A percentile compares a stretch with the other conserved stretches of the same genome.
These are phyloP conservation scores for Diabrotica virgifera DNA, from an alignment of 1,140 invertebrate genomes.

Conservation along the genomic window DNA sequence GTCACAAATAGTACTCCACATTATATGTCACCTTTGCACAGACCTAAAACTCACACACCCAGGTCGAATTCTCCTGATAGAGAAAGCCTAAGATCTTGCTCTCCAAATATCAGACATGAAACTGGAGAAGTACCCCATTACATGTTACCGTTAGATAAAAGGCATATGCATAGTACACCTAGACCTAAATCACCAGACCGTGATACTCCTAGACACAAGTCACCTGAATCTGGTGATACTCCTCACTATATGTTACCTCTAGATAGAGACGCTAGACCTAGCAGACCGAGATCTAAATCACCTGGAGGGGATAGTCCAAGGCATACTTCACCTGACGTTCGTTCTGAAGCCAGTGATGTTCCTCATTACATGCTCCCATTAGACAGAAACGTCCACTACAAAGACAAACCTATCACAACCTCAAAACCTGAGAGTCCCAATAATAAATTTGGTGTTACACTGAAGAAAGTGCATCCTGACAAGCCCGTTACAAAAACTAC, in stretches of 20 bases:
- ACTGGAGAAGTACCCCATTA: constrained; percentile 1
- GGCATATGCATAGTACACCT: not conserved
- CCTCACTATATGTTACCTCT: constrained; percentile 45
- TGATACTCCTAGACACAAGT: constrained; percentile 16
- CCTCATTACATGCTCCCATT: not conserved
- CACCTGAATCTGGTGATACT: constrained; percentile 31
- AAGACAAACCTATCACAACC: not conserved
- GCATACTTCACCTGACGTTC: not conserved
- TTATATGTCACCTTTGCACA: not conserved
- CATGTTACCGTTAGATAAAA: not conserved
- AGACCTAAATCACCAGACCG: constrained; percentile 27
- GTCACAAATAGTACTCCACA: too few relatives aligned
- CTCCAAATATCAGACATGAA: constrained; percentile 22
- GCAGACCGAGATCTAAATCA: not conserved
- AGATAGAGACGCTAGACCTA: not conserved
- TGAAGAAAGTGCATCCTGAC: constrained; percentile 55
- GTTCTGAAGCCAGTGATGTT: not conserved
- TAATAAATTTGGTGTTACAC: constrained; percentile 64
- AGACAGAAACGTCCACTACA: not conserved
- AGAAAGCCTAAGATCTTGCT: constrained; percentile 9
- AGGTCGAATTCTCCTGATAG: not conserved
- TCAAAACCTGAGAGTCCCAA: not conserved
- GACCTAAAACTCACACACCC: not conserved
- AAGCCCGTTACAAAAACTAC: constrained; percentile 35
- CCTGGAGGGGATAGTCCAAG: not conserved